Evolutionary conservation across 2,113 vertebrate genomes (phyloP).

Genomic region (Daubentonia madagascariensis): DNA sequence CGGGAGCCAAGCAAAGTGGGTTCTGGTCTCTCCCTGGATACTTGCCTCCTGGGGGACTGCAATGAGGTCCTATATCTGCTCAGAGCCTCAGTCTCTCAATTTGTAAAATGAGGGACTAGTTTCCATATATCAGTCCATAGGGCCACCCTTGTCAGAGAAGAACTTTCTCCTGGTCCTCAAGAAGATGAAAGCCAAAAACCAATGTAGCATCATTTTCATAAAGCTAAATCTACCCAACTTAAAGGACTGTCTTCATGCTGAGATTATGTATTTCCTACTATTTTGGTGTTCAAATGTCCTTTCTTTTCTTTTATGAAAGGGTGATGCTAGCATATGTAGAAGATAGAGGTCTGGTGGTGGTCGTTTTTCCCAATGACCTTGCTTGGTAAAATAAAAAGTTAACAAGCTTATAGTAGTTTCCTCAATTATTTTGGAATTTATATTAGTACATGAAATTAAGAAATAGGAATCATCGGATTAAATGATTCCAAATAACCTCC

Average conservation of each 20-base stretch:
- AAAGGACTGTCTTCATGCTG: neutral
- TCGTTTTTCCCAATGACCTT: neutral
- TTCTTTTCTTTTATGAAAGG: neutral
- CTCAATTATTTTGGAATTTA: neutral
- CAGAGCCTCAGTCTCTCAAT: neutral
- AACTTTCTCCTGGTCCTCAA: neutral
- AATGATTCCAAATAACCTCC: neutral
- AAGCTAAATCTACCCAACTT: neutral
- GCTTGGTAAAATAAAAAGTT: neutral
- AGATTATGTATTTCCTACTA: neutral
- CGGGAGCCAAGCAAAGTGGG: neutral
- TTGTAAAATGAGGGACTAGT: neutral
- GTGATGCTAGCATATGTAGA: neutral
- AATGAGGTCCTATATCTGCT: neutral
- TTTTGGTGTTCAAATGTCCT: neutral
- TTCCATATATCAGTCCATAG: rapidly evolving
- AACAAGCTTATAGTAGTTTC: rapidly evolving
- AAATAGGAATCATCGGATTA: neutral
- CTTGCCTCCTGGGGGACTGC: too few species aligned
- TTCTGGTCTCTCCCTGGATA: neutral
- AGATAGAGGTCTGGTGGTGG: neutral
- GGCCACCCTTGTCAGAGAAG: neutral
- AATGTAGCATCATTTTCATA: neutral
- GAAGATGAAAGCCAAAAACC: neutral
- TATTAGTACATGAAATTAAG: neutral